phyloP scores from a whole-genome alignment of 2,888 invertebrate species.

The Andrena camellia region DNA sequence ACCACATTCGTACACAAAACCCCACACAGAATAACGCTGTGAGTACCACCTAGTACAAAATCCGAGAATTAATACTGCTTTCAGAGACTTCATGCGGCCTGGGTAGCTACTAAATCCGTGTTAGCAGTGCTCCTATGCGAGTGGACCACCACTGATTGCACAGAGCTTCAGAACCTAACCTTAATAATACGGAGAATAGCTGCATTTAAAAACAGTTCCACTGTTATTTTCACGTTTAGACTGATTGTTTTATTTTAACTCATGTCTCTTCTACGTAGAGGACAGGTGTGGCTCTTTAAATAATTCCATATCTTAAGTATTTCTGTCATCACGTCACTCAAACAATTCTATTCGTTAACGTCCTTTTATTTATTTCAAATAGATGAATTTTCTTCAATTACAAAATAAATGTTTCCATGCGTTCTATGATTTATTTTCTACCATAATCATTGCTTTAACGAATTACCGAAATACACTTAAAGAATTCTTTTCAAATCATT shows the following conservation, averaged over 20 bases:
- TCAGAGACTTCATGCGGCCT: too few relatives aligned
- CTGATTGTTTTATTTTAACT: conserved; percentile 3
- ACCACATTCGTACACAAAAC: too few relatives aligned
- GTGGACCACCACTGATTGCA: too few relatives aligned
- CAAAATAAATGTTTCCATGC: not conserved
- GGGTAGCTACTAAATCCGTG: too few relatives aligned
- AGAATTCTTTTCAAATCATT: not conserved
- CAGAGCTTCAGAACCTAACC: conserved; percentile 17
- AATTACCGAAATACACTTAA: too few relatives aligned
- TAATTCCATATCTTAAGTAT: not conserved
- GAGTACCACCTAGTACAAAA: too few relatives aligned
- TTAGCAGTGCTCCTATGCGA: too few relatives aligned
- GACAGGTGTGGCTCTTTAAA: conserved; percentile 55
- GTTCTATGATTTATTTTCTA: not conserved
- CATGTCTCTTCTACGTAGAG: conserved; percentile 65
- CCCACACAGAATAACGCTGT: too few relatives aligned
- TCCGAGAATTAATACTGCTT: too few relatives aligned
- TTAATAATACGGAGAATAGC: not conserved
- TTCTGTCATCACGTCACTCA: not conserved
- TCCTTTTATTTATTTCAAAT: not conserved
- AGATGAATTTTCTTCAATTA: not conserved
- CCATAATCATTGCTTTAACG: not conserved
- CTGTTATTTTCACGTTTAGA: not conserved
- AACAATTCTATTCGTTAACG: not conserved
- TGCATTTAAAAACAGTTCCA: not conserved